Conservation (phyloP, 2,113 vertebrate genomes). For the Heterotis niloticus region DNA sequence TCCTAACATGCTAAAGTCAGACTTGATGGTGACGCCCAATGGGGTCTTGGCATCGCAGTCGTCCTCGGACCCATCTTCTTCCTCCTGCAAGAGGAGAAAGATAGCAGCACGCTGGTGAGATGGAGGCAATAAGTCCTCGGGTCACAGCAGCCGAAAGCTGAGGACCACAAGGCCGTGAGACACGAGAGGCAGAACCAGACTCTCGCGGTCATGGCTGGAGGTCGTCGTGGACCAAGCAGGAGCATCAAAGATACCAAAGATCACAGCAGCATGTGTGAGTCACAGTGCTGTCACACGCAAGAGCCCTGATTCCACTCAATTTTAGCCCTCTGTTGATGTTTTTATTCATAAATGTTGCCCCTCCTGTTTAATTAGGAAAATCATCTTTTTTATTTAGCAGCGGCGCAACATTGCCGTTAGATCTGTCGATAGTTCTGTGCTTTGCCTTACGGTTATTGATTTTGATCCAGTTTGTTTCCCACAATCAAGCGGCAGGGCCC, state of each 20-base stretch:
- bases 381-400: not conserved
- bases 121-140: not conserved
- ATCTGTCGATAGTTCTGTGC: too few species aligned
- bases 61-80: conserved; percentile 89
- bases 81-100: conserved; percentile 66
- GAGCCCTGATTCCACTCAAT: not conserved
- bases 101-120: not conserved
- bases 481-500: not conserved
- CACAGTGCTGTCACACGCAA: not conserved
- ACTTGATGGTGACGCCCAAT: conserved; percentile 64
- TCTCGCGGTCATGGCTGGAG: not conserved
- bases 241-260: not conserved
- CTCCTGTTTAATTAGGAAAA: not conserved
- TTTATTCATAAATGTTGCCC: not conserved
- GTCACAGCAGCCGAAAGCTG: too few species aligned
- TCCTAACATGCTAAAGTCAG: conserved; percentile 72
- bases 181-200: not conserved
- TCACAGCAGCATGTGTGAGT: not conserved
- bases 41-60: conserved; percentile 70
- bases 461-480: too few species aligned
- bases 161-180: too few species aligned
- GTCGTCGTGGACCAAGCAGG: not conserved
- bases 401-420: too few species aligned
- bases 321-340: not conserved
- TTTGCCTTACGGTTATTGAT: not conserved